Conservation (phyloP, 2,113 vertebrate genomes). For the Ailuropoda melanoleuca region DNA sequence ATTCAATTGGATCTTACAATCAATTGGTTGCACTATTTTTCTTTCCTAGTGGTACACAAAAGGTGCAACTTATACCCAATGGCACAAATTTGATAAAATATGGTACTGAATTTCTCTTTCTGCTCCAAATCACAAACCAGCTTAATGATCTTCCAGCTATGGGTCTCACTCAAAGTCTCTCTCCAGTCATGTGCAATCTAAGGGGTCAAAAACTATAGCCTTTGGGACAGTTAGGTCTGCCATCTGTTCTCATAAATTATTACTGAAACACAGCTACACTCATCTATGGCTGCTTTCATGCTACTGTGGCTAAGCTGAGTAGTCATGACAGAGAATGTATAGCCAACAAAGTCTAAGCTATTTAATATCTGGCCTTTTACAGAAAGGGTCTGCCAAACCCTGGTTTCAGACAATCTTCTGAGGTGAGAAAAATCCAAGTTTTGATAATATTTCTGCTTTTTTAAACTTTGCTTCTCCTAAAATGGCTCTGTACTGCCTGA, state of each 20-base stretch:
- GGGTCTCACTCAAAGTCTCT: background rate
- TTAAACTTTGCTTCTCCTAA: background rate
- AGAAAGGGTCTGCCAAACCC: background rate
- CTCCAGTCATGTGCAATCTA: background rate
- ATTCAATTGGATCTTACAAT: background rate
- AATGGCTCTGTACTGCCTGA: background rate
- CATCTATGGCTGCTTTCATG: background rate
- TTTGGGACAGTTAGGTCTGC: background rate
- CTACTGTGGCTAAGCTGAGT: background rate
- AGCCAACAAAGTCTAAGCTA: background rate
- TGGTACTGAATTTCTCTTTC: background rate
- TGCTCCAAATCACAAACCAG: background rate
- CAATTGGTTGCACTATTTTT: background rate
- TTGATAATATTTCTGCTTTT: slow-evolving; percentile 33
- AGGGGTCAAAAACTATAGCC: background rate
- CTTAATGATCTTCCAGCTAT: background rate
- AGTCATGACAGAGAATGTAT: background rate
- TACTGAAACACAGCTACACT: background rate
- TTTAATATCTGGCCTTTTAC: background rate
- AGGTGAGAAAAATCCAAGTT: slow-evolving; percentile 9
- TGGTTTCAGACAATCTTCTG: background rate
- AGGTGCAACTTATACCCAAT: background rate
- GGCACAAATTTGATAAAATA: background rate
- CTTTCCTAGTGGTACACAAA: background rate
- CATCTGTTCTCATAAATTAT: background rate